Evolutionary conservation across 1,140 invertebrate species (phyloP), one percentile per base, ranked within the genome.

Genomic region (Polyergus mexicanus): DNA sequence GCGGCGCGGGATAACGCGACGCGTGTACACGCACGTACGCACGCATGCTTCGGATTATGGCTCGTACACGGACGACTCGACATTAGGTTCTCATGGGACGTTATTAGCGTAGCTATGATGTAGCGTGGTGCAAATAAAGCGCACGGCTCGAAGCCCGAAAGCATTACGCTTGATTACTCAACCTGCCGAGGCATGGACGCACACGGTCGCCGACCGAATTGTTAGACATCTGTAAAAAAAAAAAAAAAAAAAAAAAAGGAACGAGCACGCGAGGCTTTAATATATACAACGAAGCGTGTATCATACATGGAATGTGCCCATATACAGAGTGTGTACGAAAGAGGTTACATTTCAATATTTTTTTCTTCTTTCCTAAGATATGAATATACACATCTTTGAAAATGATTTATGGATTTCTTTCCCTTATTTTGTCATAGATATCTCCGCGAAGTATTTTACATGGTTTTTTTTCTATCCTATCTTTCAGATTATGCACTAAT

Each of bases 101-200:
- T 94, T 93, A 94, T 95, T 95, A 94, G 90, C 91, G 93, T 93
- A 90, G 91, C 91, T 93, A 94, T 92, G 91, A 93, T 92, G 90
- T 51, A 4, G 47, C 92, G 84, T 92, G 90, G 92, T 88, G 89
- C 91, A 94, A 93, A 93, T 93, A 92, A 89, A 92, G 88, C 91
- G 90, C 62, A 89, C 8, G 16, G 90, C 92, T 91, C 90, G 90
- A 93, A 92, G 91, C 92, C 91, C 92, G 87, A 92, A 92, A 92
- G 92, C 91, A 94, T 94, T 93, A 94, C 86, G 91, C 88, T 93
- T 94, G 92, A 94, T 94, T 94, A 94, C 90, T 88, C 90, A 91
- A 92, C 90, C 85, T 91, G 88, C 89, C 90, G 86, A 89, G 80
- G 84, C 89, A 91, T 91, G 87, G 88, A 91, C 88, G 25, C 25